Conservation (phyloP, 2,888 invertebrate genomes). For the Spilarctia lutea region DNA sequence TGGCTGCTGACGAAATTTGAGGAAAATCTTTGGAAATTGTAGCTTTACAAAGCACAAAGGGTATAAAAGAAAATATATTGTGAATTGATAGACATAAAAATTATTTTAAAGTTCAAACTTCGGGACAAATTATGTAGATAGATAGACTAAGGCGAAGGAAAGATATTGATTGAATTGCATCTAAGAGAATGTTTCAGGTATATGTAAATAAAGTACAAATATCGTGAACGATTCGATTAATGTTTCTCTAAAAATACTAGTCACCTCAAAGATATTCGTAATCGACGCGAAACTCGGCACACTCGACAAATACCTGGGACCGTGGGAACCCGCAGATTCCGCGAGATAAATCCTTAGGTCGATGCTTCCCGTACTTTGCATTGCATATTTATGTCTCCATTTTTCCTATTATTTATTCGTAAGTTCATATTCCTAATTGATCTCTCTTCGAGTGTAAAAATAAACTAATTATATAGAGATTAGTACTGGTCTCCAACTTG, state of each 20-base stretch:
- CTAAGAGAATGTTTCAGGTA: not conserved
- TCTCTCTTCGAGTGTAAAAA: not conserved
- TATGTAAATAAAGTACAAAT: not conserved
- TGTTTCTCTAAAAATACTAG: not conserved
- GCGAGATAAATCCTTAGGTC: constrained; percentile 68
- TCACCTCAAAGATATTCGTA: constrained; percentile 21
- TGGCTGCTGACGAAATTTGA: not conserved
- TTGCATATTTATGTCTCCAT: constrained; percentile 65
- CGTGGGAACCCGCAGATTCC: constrained; percentile 71
- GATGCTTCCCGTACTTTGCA: constrained; percentile 63
- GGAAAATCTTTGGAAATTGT: not conserved
- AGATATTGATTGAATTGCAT: not conserved
- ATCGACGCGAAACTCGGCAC: constrained; percentile 44
- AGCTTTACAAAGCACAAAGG: too few relatives aligned
- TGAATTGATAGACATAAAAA: too few relatives aligned
- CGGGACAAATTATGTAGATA: too few relatives aligned
- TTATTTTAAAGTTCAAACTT: too few relatives aligned
- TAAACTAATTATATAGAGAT: not conserved
- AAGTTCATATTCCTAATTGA: not conserved
- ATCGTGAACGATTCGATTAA: not conserved
- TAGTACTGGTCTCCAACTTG: too few relatives aligned
- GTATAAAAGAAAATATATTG: too few relatives aligned
- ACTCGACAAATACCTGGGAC: constrained; percentile 41
- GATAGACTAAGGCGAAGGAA: too few relatives aligned
- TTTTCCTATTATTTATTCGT: constrained; percentile 36